Conservation (phyloP, 2,888 invertebrate species). For the Dromius quadrimaculatus region DNA sequence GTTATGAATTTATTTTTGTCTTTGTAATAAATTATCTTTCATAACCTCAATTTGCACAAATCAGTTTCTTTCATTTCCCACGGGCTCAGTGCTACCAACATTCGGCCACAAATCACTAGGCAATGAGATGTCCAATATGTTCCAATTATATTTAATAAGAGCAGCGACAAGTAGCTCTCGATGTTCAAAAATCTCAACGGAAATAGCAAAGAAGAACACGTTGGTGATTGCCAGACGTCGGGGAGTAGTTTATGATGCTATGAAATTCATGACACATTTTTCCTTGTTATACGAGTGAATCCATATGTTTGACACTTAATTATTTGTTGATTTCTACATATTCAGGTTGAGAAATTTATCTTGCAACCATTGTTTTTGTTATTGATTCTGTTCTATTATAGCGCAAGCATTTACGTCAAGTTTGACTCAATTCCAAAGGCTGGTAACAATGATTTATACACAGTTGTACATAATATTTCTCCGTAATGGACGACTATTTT, state of each 20-base stretch:
- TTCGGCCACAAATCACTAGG: neutral
- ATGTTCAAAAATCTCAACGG: constrained; percentile 9
- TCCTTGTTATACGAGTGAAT: no score
- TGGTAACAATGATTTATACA: neutral
- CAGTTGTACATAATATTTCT: neutral
- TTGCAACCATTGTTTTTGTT: neutral
- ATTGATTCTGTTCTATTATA: neutral
- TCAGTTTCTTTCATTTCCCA: no score
- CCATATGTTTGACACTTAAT: no score
- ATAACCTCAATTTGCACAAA: neutral
- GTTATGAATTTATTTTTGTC: no score
- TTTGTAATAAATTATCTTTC: no score
- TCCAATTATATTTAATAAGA: constrained; percentile 50
- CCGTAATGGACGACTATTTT: constrained; percentile 6
- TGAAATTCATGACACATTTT: neutral
- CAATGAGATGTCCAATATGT: constrained; percentile 32
- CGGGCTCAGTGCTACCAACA: constrained; percentile 9
- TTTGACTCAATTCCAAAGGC: neutral
- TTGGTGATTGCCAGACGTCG: neutral
- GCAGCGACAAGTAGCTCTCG: neutral
- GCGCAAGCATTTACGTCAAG: neutral
- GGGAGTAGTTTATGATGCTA: neutral
- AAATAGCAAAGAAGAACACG: no score
- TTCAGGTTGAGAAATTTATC: neutral
- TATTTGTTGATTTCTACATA: neutral